phyloP scores from a whole-genome alignment of 2,888 invertebrate genomes.

The Sericinus montela region DNA sequence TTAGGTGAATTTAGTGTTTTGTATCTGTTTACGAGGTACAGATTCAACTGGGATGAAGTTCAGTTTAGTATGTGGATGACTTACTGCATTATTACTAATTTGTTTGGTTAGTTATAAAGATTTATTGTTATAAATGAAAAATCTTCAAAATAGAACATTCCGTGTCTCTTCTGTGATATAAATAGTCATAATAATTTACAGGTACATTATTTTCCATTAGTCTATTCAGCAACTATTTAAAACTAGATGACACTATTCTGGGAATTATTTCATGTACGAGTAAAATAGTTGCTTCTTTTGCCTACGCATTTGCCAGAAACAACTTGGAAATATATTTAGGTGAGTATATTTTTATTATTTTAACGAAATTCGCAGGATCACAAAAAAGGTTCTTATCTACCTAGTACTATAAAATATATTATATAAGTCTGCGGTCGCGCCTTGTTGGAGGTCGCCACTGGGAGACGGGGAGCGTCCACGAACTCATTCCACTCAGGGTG shows the following conservation, averaged over 20 bases:
- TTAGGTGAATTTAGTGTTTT: slow-evolving; percentile 78
- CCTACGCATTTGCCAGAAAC: slow-evolving; percentile 89
- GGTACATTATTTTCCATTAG: slow-evolving; percentile 90
- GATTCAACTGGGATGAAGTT: slow-evolving; percentile 80
- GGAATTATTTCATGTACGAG: slow-evolving; percentile 92
- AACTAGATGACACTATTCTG: slow-evolving; percentile 90
- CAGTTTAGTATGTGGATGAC: slow-evolving; percentile 79
- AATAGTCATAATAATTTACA: slow-evolving; percentile 44
- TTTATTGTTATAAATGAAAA: neutral
- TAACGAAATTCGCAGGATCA: too few relatives aligned
- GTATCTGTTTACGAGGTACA: slow-evolving; percentile 75
- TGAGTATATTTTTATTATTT: slow-evolving; percentile 39
- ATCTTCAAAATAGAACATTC: too few relatives aligned
- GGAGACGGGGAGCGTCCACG: too few relatives aligned
- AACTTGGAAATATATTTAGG: slow-evolving; percentile 90
- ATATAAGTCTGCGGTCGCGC: too few relatives aligned
- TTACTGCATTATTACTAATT: slow-evolving; percentile 74
- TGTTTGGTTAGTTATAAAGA: slow-evolving; percentile 58
- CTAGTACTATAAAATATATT: too few relatives aligned
- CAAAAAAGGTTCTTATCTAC: too few relatives aligned
- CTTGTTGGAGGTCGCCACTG: too few relatives aligned
- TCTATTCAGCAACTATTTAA: slow-evolving; percentile 87
- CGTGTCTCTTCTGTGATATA: too few relatives aligned
- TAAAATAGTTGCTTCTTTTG: slow-evolving; percentile 90
- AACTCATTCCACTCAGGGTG: too few relatives aligned